Percentiles rank a stretch among this genome's conserved stretches.
Evolutionary conservation across 1,140 invertebrate species (phyloP).

Genomic region (Polyergus mexicanus): DNA sequence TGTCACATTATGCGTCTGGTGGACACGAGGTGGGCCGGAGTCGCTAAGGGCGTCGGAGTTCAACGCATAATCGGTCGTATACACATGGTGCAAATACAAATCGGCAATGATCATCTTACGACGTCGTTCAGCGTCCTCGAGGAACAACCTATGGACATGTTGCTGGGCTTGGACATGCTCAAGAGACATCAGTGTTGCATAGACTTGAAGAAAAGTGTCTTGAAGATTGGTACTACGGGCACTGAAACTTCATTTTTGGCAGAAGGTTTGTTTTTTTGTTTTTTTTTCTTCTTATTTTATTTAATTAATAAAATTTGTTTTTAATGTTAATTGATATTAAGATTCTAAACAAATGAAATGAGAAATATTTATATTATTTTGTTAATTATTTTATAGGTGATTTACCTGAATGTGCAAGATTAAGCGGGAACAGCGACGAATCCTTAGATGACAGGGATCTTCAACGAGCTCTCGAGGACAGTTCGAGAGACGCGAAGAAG

Average conservation of each 20-base stretch:
- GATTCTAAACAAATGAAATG: not conserved
- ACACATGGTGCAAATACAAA: slow-evolving; percentile 98
- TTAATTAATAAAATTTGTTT: not conserved
- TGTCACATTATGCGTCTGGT: slow-evolving; percentile 98
- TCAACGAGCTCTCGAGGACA: slow-evolving; percentile 88
- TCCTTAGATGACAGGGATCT: slow-evolving; percentile 89
- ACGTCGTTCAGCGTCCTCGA: slow-evolving; percentile 99
- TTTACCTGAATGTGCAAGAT: slow-evolving; percentile 87
- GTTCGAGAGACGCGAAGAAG: slow-evolving; percentile 83
- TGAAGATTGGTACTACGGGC: slow-evolving; percentile 98
- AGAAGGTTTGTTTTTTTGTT: slow-evolving; percentile 90
- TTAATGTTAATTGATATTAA: slow-evolving; percentile 1
- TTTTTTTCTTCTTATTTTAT: not conserved
- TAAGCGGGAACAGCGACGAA: slow-evolving; percentile 85
- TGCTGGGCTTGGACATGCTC: slow-evolving; percentile 98
- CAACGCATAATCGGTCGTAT: slow-evolving; percentile 98
- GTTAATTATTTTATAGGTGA: slow-evolving; percentile 77
- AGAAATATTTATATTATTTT: slow-evolving; percentile 25
- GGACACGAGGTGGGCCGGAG: slow-evolving; percentile 97
- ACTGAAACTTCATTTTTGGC: slow-evolving; percentile 96
- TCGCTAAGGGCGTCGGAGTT: slow-evolving; percentile 98
- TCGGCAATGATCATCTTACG: slow-evolving; percentile 96
- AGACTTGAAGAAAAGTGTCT: slow-evolving; percentile 95
- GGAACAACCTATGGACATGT: slow-evolving; percentile 99
- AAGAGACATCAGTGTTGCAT: slow-evolving; percentile 98